Base-by-base conservation (phyloP, 2,888 invertebrate genomes). In the Orthosia gothica region DNA sequence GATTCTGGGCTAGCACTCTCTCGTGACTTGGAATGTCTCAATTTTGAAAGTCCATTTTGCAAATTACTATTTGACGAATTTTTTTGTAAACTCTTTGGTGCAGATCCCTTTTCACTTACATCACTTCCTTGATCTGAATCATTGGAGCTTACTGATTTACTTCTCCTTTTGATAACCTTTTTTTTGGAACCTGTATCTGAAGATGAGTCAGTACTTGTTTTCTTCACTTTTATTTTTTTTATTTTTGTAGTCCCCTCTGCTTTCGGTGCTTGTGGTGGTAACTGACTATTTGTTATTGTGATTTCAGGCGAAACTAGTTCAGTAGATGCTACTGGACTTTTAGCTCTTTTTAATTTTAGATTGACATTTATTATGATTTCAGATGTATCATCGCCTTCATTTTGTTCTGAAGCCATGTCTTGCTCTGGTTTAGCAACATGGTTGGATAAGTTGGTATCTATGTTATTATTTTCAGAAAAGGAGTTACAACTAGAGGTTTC, bases 241-340 rank as follows among this genome's bases (percentile, higher is more conserved):
- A 86, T 82, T 89, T 95, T 96, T 13, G 84, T 80, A 47, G 82
- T 50, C n/a, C 89, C 89, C 71, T 97, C 97, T 23, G 90, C 20
- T 89, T 97, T 97, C 26, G 97, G 97, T 64, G 95, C 94, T 87
- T 95, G 96, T 4, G 97, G 97, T 59, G 97, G 97, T 82, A 97
- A 87, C 80, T 96, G 94, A 87, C 94, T 93, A 81, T 95, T 96
- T 11, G 95, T 93, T 70, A 95, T 93, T 26, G 92, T 94, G 79
- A 96, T 92, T 91, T 96, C 96, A 63, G 96, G 94, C 15, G 94
- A 94, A 47, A 94, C 92, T 71, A 95, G 79, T 81, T 96, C 95
- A 18, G 92, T 84, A 26, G 93, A 85, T 26, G 90, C 82, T 9
- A 88, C 76, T 20, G 94, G 93, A 82, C 92, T 95, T 88, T 93